Conservation (phyloP, 2,797 vertebrate species). For the Pangasius djambal region DNA sequence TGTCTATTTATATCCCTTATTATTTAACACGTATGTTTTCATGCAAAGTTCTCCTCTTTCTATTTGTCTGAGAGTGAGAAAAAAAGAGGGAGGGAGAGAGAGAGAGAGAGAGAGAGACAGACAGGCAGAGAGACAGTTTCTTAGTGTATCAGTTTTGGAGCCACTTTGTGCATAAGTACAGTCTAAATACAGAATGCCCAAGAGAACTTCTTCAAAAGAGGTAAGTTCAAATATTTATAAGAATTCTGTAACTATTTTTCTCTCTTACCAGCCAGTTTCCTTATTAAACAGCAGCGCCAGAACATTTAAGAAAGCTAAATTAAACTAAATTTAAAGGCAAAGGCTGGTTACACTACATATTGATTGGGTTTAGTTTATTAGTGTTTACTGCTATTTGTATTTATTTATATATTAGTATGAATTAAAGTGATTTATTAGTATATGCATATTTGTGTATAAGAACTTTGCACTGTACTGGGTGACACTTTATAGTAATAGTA, state of each 20-base stretch:
- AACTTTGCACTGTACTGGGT: too few relatives aligned
- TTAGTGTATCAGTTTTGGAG: neutral
- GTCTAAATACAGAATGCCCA: slow-evolving; percentile 31
- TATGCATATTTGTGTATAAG: neutral
- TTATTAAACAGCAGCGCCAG: neutral
- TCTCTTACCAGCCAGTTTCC: neutral
- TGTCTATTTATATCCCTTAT: neutral
- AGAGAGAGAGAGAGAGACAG: neutral
- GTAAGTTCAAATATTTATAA: slow-evolving; percentile 36
- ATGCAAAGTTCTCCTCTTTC: neutral
- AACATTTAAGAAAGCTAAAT: neutral
- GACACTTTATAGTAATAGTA: too few relatives aligned
- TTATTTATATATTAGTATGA: neutral
- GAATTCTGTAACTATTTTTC: neutral
- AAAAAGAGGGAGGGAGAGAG: neutral
- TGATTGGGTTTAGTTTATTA: neutral
- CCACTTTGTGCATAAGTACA: neutral
- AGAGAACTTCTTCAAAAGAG: slow-evolving; percentile 22
- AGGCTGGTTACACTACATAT: neutral
- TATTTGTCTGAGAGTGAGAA: neutral
- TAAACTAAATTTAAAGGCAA: neutral
- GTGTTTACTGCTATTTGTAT: neutral
- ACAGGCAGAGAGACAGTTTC: neutral
- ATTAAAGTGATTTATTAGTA: neutral
- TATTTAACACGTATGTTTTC: neutral